These are phyloP conservation scores for Diplodus puntazzo DNA, from an alignment of 2,797 vertebrate genomes.

Conservation along the genomic window DNA sequence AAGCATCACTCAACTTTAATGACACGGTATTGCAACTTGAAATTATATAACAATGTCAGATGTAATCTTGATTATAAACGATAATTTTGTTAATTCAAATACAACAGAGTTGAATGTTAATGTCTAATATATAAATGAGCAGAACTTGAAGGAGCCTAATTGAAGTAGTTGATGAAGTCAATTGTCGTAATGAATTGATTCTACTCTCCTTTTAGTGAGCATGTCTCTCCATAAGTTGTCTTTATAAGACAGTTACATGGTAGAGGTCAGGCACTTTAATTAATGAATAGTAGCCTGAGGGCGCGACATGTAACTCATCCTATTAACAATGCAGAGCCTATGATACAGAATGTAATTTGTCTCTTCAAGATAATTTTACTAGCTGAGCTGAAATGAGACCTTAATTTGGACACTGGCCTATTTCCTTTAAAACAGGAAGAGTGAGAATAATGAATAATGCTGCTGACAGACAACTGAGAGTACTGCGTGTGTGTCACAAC, in stretches of 20 bases:
- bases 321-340: conserved; percentile 68
- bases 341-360: conserved; percentile 76
- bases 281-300: conserved; percentile 66
- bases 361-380: conserved; percentile 70
- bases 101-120: conserved; percentile 2
- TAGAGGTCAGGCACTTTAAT: conserved; percentile 68
- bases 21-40: neutral
- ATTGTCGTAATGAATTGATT: conserved; percentile 49
- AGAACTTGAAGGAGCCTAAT: conserved; percentile 33
- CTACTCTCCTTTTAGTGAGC: conserved; percentile 35
- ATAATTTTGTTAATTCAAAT: neutral
- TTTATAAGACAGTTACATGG: conserved; percentile 56
- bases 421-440: conserved; percentile 52
- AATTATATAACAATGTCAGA: conserved; percentile 9
- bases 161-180: conserved; percentile 61
- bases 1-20: neutral
- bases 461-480: conserved; percentile 26
- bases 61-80: neutral
- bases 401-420: conserved; percentile 71
- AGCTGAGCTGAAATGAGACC: conserved; percentile 62
- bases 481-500: neutral
- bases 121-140: conserved; percentile 29
- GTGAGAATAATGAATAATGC: conserved; percentile 48
- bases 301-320: conserved; percentile 63
- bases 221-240: conserved; percentile 52